Conservation (phyloP, 2,888 invertebrate genomes). For the Drosophila meridiana region DNA sequence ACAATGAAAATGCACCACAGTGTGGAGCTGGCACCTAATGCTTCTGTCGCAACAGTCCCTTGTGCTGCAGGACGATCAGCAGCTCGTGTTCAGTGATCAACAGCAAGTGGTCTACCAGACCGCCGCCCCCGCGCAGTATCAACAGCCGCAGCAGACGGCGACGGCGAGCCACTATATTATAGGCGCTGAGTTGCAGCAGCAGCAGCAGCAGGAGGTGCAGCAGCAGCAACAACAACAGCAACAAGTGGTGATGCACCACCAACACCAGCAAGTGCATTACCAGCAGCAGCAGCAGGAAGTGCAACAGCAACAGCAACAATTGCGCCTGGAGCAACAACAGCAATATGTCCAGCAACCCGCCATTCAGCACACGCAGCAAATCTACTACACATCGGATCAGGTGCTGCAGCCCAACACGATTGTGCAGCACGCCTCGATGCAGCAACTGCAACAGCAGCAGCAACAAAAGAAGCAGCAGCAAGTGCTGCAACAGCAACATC, state of each 20-base stretch:
- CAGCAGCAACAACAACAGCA: conserved; percentile 74
- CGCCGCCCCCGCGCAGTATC: conserved; percentile 72
- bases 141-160: conserved; percentile 72
- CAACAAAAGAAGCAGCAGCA: conserved; percentile 54
- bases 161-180: conserved; percentile 76
- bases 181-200: conserved; percentile 68
- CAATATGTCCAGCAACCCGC: conserved; percentile 66
- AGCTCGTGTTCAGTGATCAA: conserved; percentile 84
- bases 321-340: conserved; percentile 69
- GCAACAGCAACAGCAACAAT: conserved; percentile 74
- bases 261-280: conserved; percentile 77
- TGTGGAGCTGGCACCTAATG: not conserved
- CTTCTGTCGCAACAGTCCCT: conserved; percentile 52
- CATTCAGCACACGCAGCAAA: conserved; percentile 76
- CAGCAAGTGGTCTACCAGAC: conserved; percentile 85
- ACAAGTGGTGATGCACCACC: conserved; percentile 71
- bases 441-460: conserved; percentile 67
- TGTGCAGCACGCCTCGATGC: conserved; percentile 75
- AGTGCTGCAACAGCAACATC: conserved; percentile 61
- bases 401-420: conserved; percentile 78
- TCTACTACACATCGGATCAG: conserved; percentile 82
- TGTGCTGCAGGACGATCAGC: conserved; percentile 82
- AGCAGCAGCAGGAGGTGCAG: conserved; percentile 72
- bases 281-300: conserved; percentile 67
- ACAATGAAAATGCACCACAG: not conserved